Evolutionary conservation across 2,888 invertebrate species (phyloP).

Genomic region (Eurytoma adleriae): DNA sequence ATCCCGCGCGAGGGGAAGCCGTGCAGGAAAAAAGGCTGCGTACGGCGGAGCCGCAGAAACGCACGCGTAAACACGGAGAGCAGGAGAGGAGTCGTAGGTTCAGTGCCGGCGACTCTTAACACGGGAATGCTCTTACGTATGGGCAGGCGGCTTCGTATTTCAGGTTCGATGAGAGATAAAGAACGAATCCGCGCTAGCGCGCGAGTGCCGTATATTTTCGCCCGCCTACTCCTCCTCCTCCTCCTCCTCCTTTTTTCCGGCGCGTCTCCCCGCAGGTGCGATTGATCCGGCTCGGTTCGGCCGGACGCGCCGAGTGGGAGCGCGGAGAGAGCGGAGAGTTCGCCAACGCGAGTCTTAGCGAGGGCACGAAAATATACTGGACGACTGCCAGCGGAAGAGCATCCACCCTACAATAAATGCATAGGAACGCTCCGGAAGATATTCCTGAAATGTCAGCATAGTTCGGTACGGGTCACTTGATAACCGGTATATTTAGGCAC

Average conservation of each 20-base stretch:
- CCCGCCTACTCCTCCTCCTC: not conserved
- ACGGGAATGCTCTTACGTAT: conserved; percentile 57
- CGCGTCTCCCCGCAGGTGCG: not conserved
- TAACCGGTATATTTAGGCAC: conserved; percentile 54
- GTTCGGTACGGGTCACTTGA: conserved; percentile 57
- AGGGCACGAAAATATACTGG: conserved; percentile 52
- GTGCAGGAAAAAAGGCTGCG: not conserved
- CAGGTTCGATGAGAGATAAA: conserved; percentile 56
- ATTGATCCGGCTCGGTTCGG: not conserved
- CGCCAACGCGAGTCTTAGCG: conserved; percentile 10
- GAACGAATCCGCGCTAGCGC: conserved; percentile 11
- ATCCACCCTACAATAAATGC: conserved; percentile 48
- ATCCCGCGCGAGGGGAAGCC: too few species aligned
- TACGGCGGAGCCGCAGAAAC: not conserved
- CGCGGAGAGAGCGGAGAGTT: not conserved
- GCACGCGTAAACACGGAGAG: not conserved
- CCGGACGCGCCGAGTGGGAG: too few species aligned
- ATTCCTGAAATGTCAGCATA: conserved; percentile 58
- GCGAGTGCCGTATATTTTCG: conserved; percentile 10
- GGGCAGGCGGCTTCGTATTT: conserved; percentile 48
- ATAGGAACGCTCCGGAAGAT: conserved; percentile 53
- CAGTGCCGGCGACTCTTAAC: conserved; percentile 52
- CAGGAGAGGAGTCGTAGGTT: conserved; percentile 53
- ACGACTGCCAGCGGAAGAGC: conserved; percentile 46
- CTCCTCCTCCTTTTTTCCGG: not conserved